phyloP scores from a whole-genome alignment of 2,888 invertebrate species.

The Acronicta aceris region DNA sequence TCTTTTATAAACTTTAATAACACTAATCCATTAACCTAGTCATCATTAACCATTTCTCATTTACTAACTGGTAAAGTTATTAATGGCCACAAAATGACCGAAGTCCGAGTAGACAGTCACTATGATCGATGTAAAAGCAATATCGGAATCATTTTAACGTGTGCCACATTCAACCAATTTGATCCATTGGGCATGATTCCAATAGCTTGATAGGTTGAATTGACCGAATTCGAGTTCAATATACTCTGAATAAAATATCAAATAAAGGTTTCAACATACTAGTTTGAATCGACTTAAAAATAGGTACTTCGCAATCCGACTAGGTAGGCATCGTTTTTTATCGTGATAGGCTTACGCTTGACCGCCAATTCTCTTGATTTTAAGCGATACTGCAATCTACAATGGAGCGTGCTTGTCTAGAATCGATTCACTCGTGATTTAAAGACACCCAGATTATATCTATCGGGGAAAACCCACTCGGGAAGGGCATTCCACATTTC shows the following conservation, averaged over 20 bases:
- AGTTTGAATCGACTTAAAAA: too few species aligned
- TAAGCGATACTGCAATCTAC: too few species aligned
- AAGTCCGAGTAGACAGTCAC: constrained; percentile 23
- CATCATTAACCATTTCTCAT: constrained; percentile 13
- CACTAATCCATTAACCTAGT: background rate
- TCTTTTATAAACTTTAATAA: background rate
- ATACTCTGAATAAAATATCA: constrained; percentile 44
- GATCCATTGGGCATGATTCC: constrained; percentile 59
- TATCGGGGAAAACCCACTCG: too few species aligned
- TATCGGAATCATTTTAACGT: constrained; percentile 52
- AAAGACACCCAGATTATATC: too few species aligned
- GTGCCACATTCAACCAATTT: constrained; percentile 54
- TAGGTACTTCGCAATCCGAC: too few species aligned
- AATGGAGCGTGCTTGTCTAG: too few species aligned
- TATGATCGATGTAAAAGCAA: constrained; percentile 44
- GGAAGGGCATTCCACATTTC: too few species aligned
- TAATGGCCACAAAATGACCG: constrained; percentile 31
- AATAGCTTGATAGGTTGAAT: constrained; percentile 51
- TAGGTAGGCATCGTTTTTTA: too few species aligned
- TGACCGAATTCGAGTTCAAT: constrained; percentile 47
- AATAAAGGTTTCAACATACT: constrained; percentile 8
- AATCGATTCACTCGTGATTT: too few species aligned
- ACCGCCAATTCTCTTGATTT: too few species aligned
- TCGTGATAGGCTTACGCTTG: too few species aligned
- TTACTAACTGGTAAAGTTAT: constrained; percentile 34